Conservation (phyloP, 2,113 vertebrate genomes). For the Aspiorhynchus laticeps region DNA sequence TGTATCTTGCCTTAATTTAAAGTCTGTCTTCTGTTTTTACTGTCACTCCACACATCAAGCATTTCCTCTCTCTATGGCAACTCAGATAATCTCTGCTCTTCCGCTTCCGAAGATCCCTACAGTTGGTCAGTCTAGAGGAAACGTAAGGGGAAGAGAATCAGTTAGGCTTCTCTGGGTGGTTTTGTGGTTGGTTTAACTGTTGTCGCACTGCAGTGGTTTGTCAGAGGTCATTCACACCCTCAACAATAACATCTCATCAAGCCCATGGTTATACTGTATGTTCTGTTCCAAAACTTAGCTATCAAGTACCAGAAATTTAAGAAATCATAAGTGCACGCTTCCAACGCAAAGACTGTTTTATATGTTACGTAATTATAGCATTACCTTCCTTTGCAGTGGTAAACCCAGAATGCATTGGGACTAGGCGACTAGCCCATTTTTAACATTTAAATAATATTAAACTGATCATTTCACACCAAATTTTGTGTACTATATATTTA, state of each 20-base stretch:
- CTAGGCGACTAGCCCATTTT: background rate
- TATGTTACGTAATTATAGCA: background rate
- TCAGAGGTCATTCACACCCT: constrained; percentile 28
- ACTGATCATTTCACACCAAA: background rate
- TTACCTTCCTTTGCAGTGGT: no score
- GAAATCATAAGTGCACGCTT: no score
- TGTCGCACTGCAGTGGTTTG: constrained; percentile 41
- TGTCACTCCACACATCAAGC: background rate
- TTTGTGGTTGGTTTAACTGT: constrained; percentile 21
- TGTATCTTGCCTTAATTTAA: background rate
- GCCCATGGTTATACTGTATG: background rate
- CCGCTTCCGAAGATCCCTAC: background rate
- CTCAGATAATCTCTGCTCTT: background rate
- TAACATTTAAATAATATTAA: background rate
- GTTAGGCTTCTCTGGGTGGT: constrained; percentile 14
- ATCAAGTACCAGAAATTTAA: background rate
- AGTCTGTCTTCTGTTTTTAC: background rate
- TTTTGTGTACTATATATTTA: no score
- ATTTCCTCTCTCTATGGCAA: background rate
- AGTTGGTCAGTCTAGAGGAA: background rate
- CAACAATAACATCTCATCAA: constrained; percentile 32
- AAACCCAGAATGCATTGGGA: no score
- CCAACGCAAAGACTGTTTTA: background rate
- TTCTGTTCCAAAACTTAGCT: background rate
- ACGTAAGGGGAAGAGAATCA: background rate